Evolutionary conservation across 2,797 vertebrate genomes (phyloP).

Genomic region (Enteromius paludinosus): DNA sequence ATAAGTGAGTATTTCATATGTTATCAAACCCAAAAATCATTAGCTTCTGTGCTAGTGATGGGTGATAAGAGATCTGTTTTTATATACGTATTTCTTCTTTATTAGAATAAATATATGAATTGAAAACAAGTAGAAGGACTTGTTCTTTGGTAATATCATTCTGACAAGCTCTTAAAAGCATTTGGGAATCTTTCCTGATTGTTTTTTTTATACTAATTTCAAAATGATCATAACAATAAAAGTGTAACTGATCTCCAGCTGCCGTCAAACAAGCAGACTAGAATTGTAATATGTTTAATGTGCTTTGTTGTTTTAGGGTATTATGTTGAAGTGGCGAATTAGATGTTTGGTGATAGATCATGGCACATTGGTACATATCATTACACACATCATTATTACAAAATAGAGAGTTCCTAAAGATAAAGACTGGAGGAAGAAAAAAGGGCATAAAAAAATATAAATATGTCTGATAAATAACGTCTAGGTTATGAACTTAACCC

Average conservation of each 20-base stretch:
- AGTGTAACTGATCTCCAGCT: neutral
- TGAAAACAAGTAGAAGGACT: neutral
- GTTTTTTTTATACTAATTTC: neutral
- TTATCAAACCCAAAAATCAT: neutral
- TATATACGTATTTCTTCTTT: neutral
- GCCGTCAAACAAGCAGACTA: neutral
- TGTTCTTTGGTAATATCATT: neutral
- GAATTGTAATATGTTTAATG: neutral
- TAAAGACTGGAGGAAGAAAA: neutral
- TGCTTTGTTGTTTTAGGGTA: neutral
- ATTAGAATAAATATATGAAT: neutral
- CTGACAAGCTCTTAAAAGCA: neutral
- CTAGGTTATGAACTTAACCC: too few species aligned
- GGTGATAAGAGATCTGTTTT: neutral
- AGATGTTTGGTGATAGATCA: neutral
- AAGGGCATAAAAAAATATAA: neutral
- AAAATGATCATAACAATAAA: constrained; percentile 10
- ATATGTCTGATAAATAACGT: constrained; percentile 29
- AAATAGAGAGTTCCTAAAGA: neutral
- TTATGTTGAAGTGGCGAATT: neutral
- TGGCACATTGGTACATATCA: neutral
- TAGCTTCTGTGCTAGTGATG: neutral
- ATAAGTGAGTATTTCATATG: neutral
- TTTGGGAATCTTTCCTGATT: neutral
- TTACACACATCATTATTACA: neutral